Base-by-base conservation (phyloP, 2,888 invertebrate species). In the Dione juno region DNA sequence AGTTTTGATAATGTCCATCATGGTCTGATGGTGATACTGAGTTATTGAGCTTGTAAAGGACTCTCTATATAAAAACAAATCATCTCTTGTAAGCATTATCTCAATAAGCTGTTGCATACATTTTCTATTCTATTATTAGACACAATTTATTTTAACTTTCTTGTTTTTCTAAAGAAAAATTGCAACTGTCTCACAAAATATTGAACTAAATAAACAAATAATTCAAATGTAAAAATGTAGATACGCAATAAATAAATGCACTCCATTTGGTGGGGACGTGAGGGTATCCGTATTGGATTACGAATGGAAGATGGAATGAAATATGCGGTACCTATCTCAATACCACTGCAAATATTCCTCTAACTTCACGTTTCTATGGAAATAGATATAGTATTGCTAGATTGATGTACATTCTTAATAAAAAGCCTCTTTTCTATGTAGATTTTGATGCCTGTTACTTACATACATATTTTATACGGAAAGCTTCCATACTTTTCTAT, bases 241-340 rank as follows among this genome's bases (percentile, higher is more conserved):
- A 54, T 54, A 58, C 0, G 35, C 48, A 45, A 66, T 57, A 66
- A 66, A 66, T 57, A 57, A 57, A 45, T 45, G 66, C 37, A 66
- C 57, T 66, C 35, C 66, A 35, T 67, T 58, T 37, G 63, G 52
- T 19, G 16, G 14, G 40, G 9, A 67, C 70, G 67, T 71, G 70
- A 58, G 19, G 28, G 48, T 41, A 53, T 45, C 53, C 41, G 43
- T 52, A 67, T 67, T 58, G 63, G 57, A 65, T 71, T 61, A 66
- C 61, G 43, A 59, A n/a, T n/a, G n/a, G n/a, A n/a, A n/a, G 50
- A 28, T 19, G 52, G 59, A 45, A 68, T 71, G 65, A 68, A 61
- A 68, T 65, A 71, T 52, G 66, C 58, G 19, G 16, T 58, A 50
- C 64, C 65, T 52, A 61, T 54, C 48, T 58, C 45, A 61, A 68